phyloP scores from a whole-genome alignment of 2,888 invertebrate genomes.

The Dolomedes plantarius region DNA sequence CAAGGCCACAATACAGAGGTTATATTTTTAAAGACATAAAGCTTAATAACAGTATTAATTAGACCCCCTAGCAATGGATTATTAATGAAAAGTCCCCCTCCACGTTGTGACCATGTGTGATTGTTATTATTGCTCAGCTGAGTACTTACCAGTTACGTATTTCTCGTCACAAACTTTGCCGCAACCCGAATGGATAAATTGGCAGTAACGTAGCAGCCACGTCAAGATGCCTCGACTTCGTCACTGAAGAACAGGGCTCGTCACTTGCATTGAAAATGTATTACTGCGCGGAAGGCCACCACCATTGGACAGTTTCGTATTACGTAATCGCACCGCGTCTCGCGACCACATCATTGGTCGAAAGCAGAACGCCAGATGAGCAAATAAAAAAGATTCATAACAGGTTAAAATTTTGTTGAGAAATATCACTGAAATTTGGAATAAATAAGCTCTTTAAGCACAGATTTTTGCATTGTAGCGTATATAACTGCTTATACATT shows the following conservation, averaged over 20 bases:
- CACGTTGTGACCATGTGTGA: conserved; percentile 74
- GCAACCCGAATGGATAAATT: conserved; percentile 95
- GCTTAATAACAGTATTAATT: conserved; percentile 39
- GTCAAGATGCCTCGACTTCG: conserved; percentile 75
- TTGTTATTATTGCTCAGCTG: conserved; percentile 76
- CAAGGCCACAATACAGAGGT: conserved; percentile 44
- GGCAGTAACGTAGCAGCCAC: conserved; percentile 87
- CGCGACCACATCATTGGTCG: conserved; percentile 38
- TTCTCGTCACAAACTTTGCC: conserved; percentile 95
- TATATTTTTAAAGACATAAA: conserved; percentile 17
- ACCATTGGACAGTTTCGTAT: conserved; percentile 51
- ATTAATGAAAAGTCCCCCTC: conserved; percentile 50
- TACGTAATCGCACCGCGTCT: conserved; percentile 54
- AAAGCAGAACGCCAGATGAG: conserved; percentile 50
- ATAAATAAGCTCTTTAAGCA: too few relatives aligned
- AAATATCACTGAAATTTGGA: not conserved
- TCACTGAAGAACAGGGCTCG: conserved; percentile 69
- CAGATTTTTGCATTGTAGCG: too few relatives aligned
- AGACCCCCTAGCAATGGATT: conserved; percentile 21
- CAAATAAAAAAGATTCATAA: conserved; percentile 24
- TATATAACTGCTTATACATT: too few relatives aligned
- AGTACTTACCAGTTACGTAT: conserved; percentile 86
- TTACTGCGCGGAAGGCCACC: conserved; percentile 53
- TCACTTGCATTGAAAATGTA: conserved; percentile 69
- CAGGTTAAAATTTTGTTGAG: not conserved